phyloP scores from a whole-genome alignment of 2,113 vertebrate species.

The Chaetorhynchus papuensis region DNA sequence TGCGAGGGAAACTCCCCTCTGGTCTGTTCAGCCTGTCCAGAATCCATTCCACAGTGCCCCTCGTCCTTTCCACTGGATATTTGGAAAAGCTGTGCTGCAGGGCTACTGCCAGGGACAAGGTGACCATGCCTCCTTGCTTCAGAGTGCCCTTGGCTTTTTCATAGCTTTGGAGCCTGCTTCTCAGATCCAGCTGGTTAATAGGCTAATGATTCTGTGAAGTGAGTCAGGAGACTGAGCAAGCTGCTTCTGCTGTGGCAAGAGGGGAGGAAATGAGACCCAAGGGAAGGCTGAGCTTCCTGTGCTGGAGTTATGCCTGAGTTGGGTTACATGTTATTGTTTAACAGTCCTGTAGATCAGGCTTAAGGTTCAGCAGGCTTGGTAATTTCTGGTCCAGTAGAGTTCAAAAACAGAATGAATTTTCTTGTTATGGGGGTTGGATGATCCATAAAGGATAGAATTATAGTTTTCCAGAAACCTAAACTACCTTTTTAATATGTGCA shows the following conservation, averaged over 20 bases:
- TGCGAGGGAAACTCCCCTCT: background rate
- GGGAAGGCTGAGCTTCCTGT: background rate
- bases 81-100: background rate
- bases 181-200: slow-evolving; percentile 21
- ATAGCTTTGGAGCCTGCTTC: background rate
- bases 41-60: background rate
- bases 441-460: background rate
- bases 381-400: background rate
- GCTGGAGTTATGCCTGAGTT: background rate
- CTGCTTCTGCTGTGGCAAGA: slow-evolving; percentile 11
- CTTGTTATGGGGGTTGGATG: background rate
- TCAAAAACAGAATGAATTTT: background rate
- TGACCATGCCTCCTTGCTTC: background rate
- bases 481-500: background rate
- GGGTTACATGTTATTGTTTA: background rate
- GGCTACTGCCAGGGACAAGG: background rate
- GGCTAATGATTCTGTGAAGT: background rate
- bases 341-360: background rate
- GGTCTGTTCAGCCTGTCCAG: background rate
- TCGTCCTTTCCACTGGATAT: background rate
- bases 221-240: background rate
- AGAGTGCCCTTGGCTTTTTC: background rate
- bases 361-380: background rate
- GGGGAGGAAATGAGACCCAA: background rate
- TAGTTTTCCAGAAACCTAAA: background rate